Conservation (phyloP, 2,797 vertebrate species). For the Pangasius sanitwongsei region DNA sequence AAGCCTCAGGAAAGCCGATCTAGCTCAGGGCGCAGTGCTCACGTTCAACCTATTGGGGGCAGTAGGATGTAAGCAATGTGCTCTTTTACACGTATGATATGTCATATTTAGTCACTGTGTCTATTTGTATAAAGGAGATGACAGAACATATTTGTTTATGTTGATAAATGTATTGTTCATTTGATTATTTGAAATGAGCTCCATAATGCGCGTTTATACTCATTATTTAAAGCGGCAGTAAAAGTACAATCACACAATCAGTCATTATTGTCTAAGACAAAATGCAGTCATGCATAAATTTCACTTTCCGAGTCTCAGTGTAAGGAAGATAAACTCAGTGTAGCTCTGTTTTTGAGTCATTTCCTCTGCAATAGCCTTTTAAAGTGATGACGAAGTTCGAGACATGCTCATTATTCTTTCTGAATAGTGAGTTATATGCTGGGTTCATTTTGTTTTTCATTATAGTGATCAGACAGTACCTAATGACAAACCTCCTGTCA, state of each 20-base stretch:
- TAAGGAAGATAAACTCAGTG: constrained; percentile 18
- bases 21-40: background rate
- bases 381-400: background rate
- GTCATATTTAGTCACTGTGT: background rate
- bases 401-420: background rate
- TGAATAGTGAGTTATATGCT: no score
- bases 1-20: background rate
- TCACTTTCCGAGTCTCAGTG: background rate
- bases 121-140: background rate
- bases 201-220: background rate
- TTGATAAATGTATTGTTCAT: constrained; percentile 25
- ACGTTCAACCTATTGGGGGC: constrained; percentile 68
- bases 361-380: background rate
- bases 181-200: constrained; percentile 32
- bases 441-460: background rate
- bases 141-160: constrained; percentile 21
- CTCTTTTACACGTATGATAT: background rate
- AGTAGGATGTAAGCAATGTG: constrained; percentile 65
- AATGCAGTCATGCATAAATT: constrained; percentile 8
- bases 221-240: constrained; percentile 11
- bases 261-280: constrained; percentile 18
- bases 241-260: constrained; percentile 10
- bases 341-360: constrained; percentile 2
- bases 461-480: background rate
- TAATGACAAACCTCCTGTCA: no score